Evolutionary conservation across 2,797 vertebrate species (phyloP), one percentile per base, ranked within the genome.

Genomic region (Hyperoplus lanceolatus): DNA sequence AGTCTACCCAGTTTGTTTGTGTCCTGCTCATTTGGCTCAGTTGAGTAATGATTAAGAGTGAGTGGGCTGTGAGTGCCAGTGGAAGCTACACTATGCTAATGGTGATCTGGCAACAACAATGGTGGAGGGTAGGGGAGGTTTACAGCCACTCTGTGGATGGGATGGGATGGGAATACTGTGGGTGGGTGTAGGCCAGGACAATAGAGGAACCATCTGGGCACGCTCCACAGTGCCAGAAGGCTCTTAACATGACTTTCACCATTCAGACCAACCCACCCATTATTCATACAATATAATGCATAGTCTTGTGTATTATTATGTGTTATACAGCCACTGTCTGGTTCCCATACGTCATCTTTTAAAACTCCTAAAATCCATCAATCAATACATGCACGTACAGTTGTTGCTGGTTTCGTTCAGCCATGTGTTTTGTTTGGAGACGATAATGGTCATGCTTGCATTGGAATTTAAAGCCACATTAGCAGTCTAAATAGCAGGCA

Each of bases 121-220:
- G 29, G 29, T 29, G 4, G 36, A 39, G 85, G 79, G 77, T 39
- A 76, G 45, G 70, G 10, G 13, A 71, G 61, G 61, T 60, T 80
- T 75, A 58, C 54, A 77, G 63, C 76, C 64, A 78, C 82, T 86
- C 83, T 80, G 77, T 53, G 9, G 49, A 74, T 83, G 77, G 72
- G 10, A 75, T 29, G 50, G 75, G 70, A 84, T 81, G 48, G 74
- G 80, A 90, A 90, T 87, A 87, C 85, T 87, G 69, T 89, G 83
- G 77, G 66, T 29, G 29, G 29, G 29, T 29, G 38, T 10, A 67
- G 71, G 70, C 74, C 38, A 14, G 82, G 43, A 82, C 73, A 89
- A 79, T 83, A 90, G 83, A 88, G 64, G 82, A 29, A 82, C 91
- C 87, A 88, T 93, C 87, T 93, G 90, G 81, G 71, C 82, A 49